Evolutionary conservation across 2,888 invertebrate species (phyloP).

Genomic region (Ectobius pallidus): DNA sequence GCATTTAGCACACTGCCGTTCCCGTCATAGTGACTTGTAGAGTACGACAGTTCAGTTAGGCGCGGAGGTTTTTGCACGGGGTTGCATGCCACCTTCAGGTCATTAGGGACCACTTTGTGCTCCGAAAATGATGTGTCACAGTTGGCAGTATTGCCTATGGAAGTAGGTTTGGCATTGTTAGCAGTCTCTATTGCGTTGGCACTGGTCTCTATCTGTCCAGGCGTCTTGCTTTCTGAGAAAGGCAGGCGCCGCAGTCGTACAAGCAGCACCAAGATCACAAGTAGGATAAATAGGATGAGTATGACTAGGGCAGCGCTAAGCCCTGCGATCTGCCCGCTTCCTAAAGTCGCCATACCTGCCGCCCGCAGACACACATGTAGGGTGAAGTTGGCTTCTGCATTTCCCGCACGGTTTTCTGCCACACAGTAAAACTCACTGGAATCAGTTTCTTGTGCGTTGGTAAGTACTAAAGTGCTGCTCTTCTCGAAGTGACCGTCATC

Average conservation of each 20-base stretch:
- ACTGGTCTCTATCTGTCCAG: conserved; percentile 74
- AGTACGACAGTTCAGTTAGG: conserved; percentile 70
- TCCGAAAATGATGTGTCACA: conserved; percentile 35
- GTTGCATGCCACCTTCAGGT: conserved; percentile 61
- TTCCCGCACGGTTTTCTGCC: conserved; percentile 88
- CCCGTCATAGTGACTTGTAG: conserved; percentile 72
- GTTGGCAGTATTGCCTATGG: conserved; percentile 43
- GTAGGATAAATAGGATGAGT: conserved; percentile 74
- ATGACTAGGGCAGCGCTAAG: conserved; percentile 82
- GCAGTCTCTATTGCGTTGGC: conserved; percentile 47
- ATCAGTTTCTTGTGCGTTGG: conserved; percentile 83
- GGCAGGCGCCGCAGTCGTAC: conserved; percentile 76
- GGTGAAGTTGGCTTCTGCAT: conserved; percentile 87
- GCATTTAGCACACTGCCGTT: conserved; percentile 59
- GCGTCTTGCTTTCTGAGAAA: conserved; percentile 76
- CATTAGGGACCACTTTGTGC: conserved; percentile 50
- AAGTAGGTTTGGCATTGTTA: conserved; percentile 44
- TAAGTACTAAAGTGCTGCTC: conserved; percentile 75
- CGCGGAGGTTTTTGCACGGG: conserved; percentile 76
- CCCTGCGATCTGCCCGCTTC: conserved; percentile 85
- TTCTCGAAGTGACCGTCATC: conserved; percentile 80
- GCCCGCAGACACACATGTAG: conserved; percentile 78
- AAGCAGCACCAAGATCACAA: conserved; percentile 74
- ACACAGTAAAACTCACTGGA: conserved; percentile 87
- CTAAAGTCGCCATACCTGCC: conserved; percentile 80